Conservation (phyloP, 2,113 vertebrate species). For the Pithys albifrons region DNA sequence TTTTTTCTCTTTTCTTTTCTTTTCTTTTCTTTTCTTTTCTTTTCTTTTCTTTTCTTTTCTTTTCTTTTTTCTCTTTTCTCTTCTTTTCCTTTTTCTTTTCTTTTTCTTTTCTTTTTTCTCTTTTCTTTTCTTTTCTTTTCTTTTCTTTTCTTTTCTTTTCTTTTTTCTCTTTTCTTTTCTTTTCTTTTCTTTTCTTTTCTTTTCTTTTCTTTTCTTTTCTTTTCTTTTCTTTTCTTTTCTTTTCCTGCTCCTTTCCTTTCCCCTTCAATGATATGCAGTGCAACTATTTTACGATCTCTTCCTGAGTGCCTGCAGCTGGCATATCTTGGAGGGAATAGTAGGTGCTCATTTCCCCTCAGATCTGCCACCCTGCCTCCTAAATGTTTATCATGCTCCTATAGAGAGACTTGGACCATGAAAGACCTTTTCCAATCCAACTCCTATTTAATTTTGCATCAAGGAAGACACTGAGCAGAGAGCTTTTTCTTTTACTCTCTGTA, state of each 20-base stretch:
- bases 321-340: background rate
- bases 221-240: background rate
- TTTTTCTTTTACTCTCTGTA: background rate
- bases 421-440: background rate
- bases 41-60: no score
- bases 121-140: no score
- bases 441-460: background rate
- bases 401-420: background rate
- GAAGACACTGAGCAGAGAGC: background rate
- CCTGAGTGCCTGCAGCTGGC: background rate
- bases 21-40: no score
- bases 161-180: no score
- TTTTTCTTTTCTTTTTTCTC: no score
- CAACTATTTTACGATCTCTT: background rate
- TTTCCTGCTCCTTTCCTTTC: background rate
- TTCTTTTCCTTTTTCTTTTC: no score
- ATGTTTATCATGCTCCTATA: accelerated
- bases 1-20: no score
- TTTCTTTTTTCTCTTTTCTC: no score
- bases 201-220: no score
- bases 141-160: no score
- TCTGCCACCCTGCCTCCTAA: background rate
- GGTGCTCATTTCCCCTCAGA: background rate
- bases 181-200: no score
- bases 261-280: background rate